Base-by-base conservation (phyloP, 2,888 invertebrate genomes). In the Neoitamus cyanurus region DNA sequence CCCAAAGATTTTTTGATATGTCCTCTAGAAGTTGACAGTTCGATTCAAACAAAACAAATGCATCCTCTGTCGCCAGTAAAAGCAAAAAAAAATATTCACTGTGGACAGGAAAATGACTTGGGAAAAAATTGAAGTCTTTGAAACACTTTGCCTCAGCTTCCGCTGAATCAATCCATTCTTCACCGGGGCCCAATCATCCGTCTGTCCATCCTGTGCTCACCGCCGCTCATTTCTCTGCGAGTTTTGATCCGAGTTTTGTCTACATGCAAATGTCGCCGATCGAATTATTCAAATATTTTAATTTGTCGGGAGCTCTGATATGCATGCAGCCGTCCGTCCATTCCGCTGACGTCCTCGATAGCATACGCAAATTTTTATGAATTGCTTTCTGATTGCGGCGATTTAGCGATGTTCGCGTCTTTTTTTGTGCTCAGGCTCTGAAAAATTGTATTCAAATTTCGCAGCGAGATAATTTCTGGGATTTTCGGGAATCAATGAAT, bases 311-410 rank as follows among this genome's bases (percentile, higher is more conserved):
- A 69, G 69, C 25, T 69, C 82, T 82, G 82, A 69, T 82, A 69
- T 82, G 82, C 37, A 78, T 78, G 20, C 30, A 31, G n/a, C 42
- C 78, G 48, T 31, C 31, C 30, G 48, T 78, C 48, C 48, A 31
- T 58, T 48, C 78, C 20, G 11, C 78, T 75, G 75, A 37, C 68
- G 31, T 25, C 42, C 69, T 83, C 20, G 42, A 70, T 69, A 83
- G 83, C 30, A 83, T 83, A 73, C 83, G 72, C 73, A 83, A 83
- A 83, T 83, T 83, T 83, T 73, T 83, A 83, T 83, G 83, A 83
- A 83, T 83, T 83, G 73, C 31, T 73, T 83, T 83, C 46, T 83
- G 83, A 83, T 83, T 83, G 83, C 31, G 20, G 13, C 73, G 58
- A 83, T 83, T 73, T 58, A 58, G 73, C 58, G 58, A 58, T 58